Conservation (phyloP, 1,140 invertebrate genomes). For the Drosophila cardini region DNA sequence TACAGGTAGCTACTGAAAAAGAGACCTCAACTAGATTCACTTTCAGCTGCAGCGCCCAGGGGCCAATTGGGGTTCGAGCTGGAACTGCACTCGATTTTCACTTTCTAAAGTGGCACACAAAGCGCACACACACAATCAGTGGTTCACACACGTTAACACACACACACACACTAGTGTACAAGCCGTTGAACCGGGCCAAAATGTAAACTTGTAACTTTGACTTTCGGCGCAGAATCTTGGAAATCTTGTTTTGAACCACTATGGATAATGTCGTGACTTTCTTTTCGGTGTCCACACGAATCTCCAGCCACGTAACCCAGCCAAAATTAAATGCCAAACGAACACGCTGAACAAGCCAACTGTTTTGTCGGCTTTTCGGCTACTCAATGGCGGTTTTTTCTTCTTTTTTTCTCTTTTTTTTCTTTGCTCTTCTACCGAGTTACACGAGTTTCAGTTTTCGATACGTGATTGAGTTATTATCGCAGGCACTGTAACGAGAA, state of each 20-base stretch:
- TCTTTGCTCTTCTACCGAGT: slow-evolving; percentile 50
- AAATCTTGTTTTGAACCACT: slow-evolving; percentile 69
- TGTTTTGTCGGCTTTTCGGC: slow-evolving; percentile 52
- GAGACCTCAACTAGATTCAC: slow-evolving; percentile 59
- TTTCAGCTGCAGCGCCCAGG: slow-evolving; percentile 68
- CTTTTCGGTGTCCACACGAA: slow-evolving; percentile 68
- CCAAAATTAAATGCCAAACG: slow-evolving; percentile 65
- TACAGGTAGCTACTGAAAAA: slow-evolving; percentile 46
- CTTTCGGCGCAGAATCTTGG: slow-evolving; percentile 83
- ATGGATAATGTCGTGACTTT: slow-evolving; percentile 73
- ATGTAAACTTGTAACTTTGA: slow-evolving; percentile 81
- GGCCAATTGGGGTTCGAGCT: slow-evolving; percentile 28
- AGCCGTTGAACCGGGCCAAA: slow-evolving; percentile 73
- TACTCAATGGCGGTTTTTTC: slow-evolving; percentile 20
- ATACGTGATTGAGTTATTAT: slow-evolving; percentile 39
- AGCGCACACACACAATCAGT: slow-evolving; percentile 24
- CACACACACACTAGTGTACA: slow-evolving; percentile 19
- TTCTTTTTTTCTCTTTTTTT: slow-evolving; percentile 43
- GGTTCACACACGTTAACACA: slow-evolving; percentile 10
- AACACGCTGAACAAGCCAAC: slow-evolving; percentile 57
- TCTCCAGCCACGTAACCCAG: slow-evolving; percentile 64
- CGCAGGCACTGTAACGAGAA: slow-evolving; percentile 39
- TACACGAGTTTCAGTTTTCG: slow-evolving; percentile 44
- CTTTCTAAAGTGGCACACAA: slow-evolving; percentile 77
- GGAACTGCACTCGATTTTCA: slow-evolving; percentile 76